These are phyloP conservation scores for Galagoides demidoff DNA, from an alignment of 2,797 vertebrate species.

Conservation along the genomic window DNA sequence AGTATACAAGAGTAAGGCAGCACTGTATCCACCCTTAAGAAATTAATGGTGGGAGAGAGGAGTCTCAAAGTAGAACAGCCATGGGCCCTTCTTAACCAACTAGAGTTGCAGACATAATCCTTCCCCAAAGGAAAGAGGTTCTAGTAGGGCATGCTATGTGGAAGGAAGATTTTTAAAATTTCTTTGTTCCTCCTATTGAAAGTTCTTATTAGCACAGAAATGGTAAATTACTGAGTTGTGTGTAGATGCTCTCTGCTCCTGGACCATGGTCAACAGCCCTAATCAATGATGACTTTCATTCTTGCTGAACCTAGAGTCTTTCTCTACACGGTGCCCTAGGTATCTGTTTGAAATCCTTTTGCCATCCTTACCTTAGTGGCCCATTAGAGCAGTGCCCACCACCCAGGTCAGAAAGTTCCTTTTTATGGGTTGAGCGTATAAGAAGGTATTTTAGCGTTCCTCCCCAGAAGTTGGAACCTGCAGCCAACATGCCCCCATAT, in stretches of 20 bases:
- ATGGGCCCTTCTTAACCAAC: neutral
- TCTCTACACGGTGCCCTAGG: neutral
- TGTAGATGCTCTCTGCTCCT: constrained; percentile 5
- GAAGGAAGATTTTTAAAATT: constrained; percentile 6
- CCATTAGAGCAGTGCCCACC: neutral
- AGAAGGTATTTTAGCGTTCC: neutral
- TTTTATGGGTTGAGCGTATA: neutral
- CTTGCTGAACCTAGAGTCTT: constrained; percentile 49
- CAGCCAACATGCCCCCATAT: neutral
- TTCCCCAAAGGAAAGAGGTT: neutral
- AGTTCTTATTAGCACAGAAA: constrained; percentile 4
- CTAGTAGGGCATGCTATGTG: neutral
- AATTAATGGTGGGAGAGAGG: neutral
- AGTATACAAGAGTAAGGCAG: neutral
- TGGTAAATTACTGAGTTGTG: neutral
- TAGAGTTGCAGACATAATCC: neutral
- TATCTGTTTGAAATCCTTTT: constrained; percentile 31
- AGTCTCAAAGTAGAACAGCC: neutral
- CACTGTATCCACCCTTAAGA: neutral
- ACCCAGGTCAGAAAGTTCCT: neutral
- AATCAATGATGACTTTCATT: neutral
- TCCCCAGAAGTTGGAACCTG: neutral
- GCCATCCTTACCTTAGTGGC: neutral
- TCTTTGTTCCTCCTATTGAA: neutral
- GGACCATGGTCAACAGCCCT: constrained; percentile 25